phyloP scores from a whole-genome alignment of 1,140 invertebrate genomes.

The Drosophila prosaltans region DNA sequence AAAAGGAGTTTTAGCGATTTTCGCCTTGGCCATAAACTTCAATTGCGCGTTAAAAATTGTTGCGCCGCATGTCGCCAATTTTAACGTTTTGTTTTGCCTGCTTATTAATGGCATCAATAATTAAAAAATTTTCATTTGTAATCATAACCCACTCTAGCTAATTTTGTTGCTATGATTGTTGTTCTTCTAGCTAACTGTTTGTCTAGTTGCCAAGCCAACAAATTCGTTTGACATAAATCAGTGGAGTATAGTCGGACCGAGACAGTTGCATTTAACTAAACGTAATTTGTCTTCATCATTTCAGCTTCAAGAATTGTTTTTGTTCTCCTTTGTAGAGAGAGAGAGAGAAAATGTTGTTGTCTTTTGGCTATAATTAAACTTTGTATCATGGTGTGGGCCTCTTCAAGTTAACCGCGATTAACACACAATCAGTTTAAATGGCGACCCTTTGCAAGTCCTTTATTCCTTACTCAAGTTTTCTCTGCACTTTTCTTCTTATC shows the following conservation, averaged over 20 bases:
- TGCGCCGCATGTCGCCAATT: slow-evolving; percentile 11
- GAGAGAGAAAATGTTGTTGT: slow-evolving; percentile 7
- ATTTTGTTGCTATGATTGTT: background rate
- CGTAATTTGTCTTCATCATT: slow-evolving; percentile 15
- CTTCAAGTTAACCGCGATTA: slow-evolving; percentile 57
- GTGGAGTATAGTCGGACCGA: background rate
- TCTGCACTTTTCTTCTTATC: slow-evolving; percentile 1
- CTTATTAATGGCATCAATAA: slow-evolving; percentile 14
- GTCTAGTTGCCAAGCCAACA: slow-evolving; percentile 15
- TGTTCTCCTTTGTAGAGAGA: background rate
- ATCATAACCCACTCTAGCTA: background rate
- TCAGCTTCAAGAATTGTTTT: background rate
- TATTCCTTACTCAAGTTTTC: background rate
- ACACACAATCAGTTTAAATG: slow-evolving; percentile 68
- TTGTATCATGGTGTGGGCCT: slow-evolving; percentile 26
- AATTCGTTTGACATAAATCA: slow-evolving; percentile 16
- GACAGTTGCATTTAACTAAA: slow-evolving; percentile 3
- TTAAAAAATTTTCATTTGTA: slow-evolving; percentile 10
- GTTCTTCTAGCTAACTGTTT: background rate
- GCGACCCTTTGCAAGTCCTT: slow-evolving; percentile 36
- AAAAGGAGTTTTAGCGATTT: background rate
- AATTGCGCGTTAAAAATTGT: slow-evolving; percentile 18
- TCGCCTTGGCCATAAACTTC: slow-evolving; percentile 7
- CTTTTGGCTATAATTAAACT: slow-evolving; percentile 50
- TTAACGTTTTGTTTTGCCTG: background rate